Percentiles rank a stretch among this genome's conserved stretches.
Conservation (phyloP, 2,888 invertebrate species). For the Andrena bicolor region DNA sequence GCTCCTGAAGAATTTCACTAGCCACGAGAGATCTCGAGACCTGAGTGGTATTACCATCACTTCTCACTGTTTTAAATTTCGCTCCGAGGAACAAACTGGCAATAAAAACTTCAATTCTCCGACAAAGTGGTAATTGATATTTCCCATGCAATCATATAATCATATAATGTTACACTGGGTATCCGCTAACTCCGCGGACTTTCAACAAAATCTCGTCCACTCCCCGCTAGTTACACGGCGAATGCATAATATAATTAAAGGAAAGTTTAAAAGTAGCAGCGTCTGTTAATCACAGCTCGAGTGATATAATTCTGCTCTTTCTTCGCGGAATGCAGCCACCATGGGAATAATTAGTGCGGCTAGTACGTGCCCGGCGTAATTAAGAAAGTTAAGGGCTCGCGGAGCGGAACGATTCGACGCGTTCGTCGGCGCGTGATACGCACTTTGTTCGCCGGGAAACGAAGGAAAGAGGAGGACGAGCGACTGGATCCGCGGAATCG, state of each 20-base stretch:
- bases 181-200: too few relatives aligned
- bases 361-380: neutral
- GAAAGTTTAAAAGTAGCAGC: neutral
- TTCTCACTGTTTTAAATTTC: too few relatives aligned
- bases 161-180: too few relatives aligned
- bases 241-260: neutral
- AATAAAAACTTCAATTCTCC: too few relatives aligned
- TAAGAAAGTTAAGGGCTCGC: constrained; percentile 19
- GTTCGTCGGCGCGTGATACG: neutral
- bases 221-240: neutral
- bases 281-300: neutral
- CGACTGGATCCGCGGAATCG: neutral
- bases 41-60: too few relatives aligned
- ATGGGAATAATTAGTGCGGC: neutral
- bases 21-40: too few relatives aligned
- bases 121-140: too few relatives aligned
- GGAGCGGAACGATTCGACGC: constrained; percentile 15
- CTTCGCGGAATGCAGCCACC: neutral
- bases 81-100: too few relatives aligned
- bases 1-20: neutral
- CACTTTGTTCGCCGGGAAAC: neutral
- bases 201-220: too few relatives aligned
- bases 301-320: constrained; percentile 6
- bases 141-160: too few relatives aligned
- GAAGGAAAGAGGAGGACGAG: neutral